Evolutionary conservation across 1,140 invertebrate species (phyloP).

Genomic region (Aporrectodea caliginosa): DNA sequence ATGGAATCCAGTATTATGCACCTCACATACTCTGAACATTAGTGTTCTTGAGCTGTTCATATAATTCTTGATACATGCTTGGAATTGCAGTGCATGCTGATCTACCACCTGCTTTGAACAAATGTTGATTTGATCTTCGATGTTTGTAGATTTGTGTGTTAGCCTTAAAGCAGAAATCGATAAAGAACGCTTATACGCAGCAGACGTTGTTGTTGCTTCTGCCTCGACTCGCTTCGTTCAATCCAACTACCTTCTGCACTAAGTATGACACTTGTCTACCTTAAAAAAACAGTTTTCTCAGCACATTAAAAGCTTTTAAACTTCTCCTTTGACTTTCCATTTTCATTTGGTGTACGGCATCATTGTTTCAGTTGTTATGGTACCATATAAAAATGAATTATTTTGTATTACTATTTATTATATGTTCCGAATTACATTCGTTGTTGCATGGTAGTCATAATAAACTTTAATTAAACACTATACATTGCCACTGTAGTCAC

Average conservation of each 20-base stretch:
- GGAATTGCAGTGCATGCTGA: too few species aligned
- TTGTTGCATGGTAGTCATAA: background rate
- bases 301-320: too few species aligned
- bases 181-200: constrained; percentile 77
- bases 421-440: background rate
- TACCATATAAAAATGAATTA: background rate
- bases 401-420: background rate
- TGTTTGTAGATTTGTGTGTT: constrained; percentile 59
- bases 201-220: constrained; percentile 80
- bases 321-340: background rate
- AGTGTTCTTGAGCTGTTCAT: too few species aligned
- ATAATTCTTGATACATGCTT: too few species aligned
- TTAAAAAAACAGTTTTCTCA: too few species aligned
- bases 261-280: too few species aligned
- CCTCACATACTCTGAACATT: too few species aligned
- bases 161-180: constrained; percentile 72
- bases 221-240: constrained; percentile 90
- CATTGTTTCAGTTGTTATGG: constrained; percentile 8
- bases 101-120: too few species aligned
- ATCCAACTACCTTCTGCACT: constrained; percentile 70
- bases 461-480: too few species aligned
- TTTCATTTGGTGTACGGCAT: background rate
- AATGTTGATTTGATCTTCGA: too few species aligned
- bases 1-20: too few species aligned
- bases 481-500: too few species aligned